A percentile compares a stretch with the other conserved stretches of the same genome.
phyloP scores from a whole-genome alignment of 2,113 vertebrate species.

The Sula dactylatra region DNA sequence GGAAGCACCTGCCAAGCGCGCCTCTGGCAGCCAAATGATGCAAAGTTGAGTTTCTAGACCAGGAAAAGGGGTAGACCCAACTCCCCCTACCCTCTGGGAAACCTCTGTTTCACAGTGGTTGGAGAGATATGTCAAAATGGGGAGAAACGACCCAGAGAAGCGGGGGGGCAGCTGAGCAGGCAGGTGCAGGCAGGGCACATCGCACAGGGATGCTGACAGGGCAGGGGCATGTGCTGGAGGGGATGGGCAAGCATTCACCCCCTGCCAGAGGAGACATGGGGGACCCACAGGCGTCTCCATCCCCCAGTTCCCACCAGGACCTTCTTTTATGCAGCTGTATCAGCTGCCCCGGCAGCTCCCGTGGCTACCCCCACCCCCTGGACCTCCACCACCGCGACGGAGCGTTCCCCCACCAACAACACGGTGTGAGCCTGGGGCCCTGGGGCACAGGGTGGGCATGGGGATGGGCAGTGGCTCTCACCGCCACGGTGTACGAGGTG shows the following conservation, averaged over 20 bases:
- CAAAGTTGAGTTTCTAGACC: background rate
- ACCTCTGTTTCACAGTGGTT: no score
- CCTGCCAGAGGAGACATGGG: background rate
- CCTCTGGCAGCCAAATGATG: background rate
- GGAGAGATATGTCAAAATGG: background rate
- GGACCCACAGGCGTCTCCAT: background rate
- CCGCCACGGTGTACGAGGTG: accelerated
- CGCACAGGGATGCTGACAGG: background rate
- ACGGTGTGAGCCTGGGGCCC: background rate
- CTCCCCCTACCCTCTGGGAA: background rate
- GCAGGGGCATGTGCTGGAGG: background rate
- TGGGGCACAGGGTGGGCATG: background rate
- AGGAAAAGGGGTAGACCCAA: background rate
- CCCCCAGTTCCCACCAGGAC: background rate
- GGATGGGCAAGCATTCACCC: no score
- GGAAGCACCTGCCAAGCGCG: background rate
- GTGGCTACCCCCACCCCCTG: background rate
- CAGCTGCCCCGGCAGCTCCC: background rate
- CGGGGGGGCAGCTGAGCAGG: background rate
- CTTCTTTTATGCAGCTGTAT: background rate
- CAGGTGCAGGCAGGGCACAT: background rate
- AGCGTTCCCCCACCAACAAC: background rate
- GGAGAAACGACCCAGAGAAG: background rate
- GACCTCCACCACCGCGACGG: accelerated
- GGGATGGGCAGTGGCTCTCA: background rate